Evolutionary conservation across 2,888 invertebrate species (phyloP).

Genomic region (Drosophila imparisetae): DNA sequence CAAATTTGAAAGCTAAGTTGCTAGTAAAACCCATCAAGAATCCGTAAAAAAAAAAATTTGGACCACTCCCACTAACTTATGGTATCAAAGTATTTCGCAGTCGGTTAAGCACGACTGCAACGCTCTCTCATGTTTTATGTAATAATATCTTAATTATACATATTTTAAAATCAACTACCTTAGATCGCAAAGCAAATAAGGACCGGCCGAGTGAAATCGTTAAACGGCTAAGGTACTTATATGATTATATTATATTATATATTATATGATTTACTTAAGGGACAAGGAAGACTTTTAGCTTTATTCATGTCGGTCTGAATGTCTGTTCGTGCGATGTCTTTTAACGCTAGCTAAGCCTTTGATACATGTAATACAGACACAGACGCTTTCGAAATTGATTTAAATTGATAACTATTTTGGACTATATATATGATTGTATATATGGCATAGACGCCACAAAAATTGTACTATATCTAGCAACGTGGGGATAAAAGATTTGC

Average conservation of each 20-base stretch:
- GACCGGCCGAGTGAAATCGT: constrained; percentile 37
- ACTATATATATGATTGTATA: background rate
- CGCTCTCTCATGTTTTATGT: too few relatives aligned
- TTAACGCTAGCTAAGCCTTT: background rate
- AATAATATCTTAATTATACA: background rate
- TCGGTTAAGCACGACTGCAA: too few relatives aligned
- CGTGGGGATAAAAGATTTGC: background rate
- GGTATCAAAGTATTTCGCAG: too few relatives aligned
- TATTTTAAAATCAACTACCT: background rate
- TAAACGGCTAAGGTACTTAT: constrained; percentile 44
- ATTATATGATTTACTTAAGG: background rate
- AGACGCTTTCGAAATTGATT: background rate
- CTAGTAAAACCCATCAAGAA: too few relatives aligned
- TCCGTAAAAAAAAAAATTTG: too few relatives aligned
- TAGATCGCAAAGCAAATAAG: constrained; percentile 18
- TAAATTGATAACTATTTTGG: background rate
- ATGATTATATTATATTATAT: background rate
- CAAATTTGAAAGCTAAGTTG: too few relatives aligned
- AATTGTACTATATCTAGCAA: background rate
- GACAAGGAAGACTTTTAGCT: background rate
- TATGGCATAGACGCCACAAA: background rate
- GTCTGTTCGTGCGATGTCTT: background rate
- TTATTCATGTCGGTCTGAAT: background rate
- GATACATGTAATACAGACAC: background rate
- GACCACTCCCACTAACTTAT: too few relatives aligned